Conservation (phyloP, 35 echinoderm and acorn worm genomes). For the Apostichopus californicus region DNA sequence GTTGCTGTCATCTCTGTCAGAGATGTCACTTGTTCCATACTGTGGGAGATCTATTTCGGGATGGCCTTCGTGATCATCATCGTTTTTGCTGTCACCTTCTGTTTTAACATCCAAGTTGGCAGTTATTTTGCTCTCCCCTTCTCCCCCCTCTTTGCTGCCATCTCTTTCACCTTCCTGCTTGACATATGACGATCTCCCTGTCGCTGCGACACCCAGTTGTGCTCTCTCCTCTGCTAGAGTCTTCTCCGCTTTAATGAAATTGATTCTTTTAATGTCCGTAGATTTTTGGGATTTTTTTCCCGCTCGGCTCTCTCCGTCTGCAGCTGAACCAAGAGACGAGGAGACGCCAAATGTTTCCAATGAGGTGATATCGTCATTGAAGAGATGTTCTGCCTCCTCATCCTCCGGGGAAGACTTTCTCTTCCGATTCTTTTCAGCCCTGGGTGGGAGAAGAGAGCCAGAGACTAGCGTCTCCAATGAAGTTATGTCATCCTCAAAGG, state of each 20-base stretch:
- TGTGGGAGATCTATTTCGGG: neutral
- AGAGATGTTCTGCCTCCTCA: neutral
- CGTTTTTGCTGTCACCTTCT: neutral
- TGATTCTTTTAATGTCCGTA: neutral
- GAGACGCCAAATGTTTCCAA: neutral
- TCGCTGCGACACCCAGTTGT: neutral
- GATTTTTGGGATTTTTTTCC: neutral
- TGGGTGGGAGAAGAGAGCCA: neutral
- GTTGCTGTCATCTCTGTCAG: neutral
- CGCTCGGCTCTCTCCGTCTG: neutral
- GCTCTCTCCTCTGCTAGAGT: neutral
- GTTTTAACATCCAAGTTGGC: neutral
- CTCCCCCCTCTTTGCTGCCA: neutral
- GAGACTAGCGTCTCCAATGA: conserved; percentile 9
- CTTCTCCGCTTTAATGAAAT: neutral
- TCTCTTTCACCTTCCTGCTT: neutral
- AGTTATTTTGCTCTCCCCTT: neutral
- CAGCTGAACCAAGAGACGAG: neutral
- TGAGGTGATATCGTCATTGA: neutral
- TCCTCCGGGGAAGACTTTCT: neutral
- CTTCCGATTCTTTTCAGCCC: neutral
- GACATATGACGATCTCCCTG: neutral
- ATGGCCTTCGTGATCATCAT: neutral
- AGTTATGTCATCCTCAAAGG: neutral
- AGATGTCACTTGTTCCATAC: neutral